Percentiles rank a stretch among this genome's conserved stretches.
phyloP scores from a whole-genome alignment of 2,888 invertebrate genomes.

The Tachina fera region DNA sequence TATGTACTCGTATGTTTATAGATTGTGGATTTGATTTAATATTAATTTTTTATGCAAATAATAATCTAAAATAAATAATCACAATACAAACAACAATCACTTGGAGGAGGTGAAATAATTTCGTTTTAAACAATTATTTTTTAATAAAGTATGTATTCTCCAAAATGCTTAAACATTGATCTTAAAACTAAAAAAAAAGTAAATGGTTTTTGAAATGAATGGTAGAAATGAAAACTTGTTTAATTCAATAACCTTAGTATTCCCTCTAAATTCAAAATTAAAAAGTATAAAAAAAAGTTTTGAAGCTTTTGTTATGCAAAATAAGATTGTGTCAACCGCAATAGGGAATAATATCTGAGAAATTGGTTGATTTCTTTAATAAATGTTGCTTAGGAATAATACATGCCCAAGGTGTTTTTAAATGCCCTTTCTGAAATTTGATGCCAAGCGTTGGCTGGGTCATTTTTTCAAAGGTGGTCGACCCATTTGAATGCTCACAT shows the following conservation, averaged over 20 bases:
- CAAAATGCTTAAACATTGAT: conserved; percentile 52
- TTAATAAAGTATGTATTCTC: conserved; percentile 7
- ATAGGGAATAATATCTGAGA: too few species aligned
- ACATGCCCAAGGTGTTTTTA: too few species aligned
- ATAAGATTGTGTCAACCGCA: too few species aligned
- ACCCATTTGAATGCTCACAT: too few species aligned
- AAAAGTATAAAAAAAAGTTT: too few species aligned
- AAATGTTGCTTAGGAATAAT: too few species aligned
- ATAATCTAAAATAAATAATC: conserved; percentile 38
- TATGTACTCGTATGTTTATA: neutral
- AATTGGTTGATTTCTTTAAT: too few species aligned
- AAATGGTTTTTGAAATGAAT: conserved; percentile 27
- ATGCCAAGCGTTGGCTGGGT: too few species aligned
- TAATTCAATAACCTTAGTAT: neutral
- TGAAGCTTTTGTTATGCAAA: too few species aligned
- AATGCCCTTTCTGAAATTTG: too few species aligned
- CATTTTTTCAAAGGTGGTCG: too few species aligned
- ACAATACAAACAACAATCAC: conserved; percentile 63
- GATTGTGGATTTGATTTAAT: neutral
- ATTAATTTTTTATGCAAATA: neutral
- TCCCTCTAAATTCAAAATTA: too few species aligned
- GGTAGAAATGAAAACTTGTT: conserved; percentile 17
- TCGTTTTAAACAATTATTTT: conserved; percentile 26
- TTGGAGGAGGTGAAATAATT: conserved; percentile 46
- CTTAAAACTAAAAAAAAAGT: conserved; percentile 54